Conservation (phyloP, 2,797 vertebrate genomes). For the Pantherophis vulpinus region DNA sequence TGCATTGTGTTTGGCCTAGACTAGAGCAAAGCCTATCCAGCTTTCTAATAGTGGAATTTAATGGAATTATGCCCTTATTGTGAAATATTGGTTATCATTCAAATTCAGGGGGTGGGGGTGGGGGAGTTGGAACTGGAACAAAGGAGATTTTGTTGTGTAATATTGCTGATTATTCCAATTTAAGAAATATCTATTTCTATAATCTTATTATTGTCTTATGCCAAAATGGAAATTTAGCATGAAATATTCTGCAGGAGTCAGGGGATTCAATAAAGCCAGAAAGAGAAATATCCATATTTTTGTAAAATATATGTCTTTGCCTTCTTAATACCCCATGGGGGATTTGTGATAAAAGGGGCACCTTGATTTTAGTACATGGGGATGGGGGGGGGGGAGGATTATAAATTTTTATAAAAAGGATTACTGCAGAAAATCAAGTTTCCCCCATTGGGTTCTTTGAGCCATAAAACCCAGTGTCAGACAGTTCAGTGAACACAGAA, state of each 20-base stretch:
- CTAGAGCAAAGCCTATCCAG: background rate
- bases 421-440: background rate
- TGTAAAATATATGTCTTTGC: background rate
- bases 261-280: background rate
- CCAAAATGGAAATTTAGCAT: background rate
- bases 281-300: background rate
- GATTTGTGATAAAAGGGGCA: background rate
- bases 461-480: background rate
- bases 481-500: background rate
- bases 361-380: background rate
- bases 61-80: background rate
- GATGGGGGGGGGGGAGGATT: background rate
- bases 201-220: background rate
- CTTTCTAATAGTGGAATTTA: background rate
- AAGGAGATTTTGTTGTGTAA: background rate
- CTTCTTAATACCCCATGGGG: background rate
- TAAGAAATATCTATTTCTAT: background rate
- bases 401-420: background rate
- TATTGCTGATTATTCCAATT: background rate
- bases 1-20: background rate
- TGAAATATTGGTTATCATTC: background rate
- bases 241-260: background rate
- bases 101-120: background rate
- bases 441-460: background rate
- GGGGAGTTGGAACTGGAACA: background rate